Base-by-base conservation (phyloP, 2,113 vertebrate genomes). In the Cryptotis parvus region DNA sequence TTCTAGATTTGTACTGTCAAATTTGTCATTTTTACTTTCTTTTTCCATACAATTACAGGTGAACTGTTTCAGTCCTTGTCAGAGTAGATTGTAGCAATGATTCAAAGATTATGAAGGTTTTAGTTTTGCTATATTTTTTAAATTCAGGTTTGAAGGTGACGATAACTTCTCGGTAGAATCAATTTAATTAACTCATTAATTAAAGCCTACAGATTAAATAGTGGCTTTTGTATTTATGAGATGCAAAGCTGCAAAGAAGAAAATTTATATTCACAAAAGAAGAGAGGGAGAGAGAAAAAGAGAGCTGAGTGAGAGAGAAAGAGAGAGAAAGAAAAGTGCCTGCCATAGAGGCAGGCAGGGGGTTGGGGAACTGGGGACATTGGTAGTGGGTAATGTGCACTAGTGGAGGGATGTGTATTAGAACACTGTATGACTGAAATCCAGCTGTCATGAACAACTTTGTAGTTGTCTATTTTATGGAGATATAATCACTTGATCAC, bases 111-210 rank as follows among this genome's bases (percentile, higher is more conserved):
- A 73, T 55, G 39, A 39, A 70, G 29, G 16, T 75, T 95, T 81
- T 65, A 6, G 10, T 69, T 63, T 92, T 76, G 27, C n/a, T 89
- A 18, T 89, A 20, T 68, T 81, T 75, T 61, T 82, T 12, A 49
- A 49, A 65, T 24, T 91, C 18, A 79, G 18, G 77, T 93, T 88
- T 45, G 55, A 76, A 93, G 66, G 33, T 80, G 61, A 4, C 58
- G 69, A 90, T 73, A 73, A 37, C n/a, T 22, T 94, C 87, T 89
- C 15, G 29, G 37, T 89, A n/a, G n/a, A n/a, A n/a, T n/a, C n/a
- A n/a, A n/a, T n/a, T n/a, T n/a, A n/a, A n/a, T n/a, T 87, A 65
- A 65, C 65, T 90, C 37, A 20, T 79, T 82, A 72, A 75, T n/a
- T 65, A 63, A 76, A 55, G 22, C 31, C 24, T 69, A 7, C 72